Evolutionary conservation across 2,797 vertebrate genomes (phyloP), one percentile per base, ranked within the genome.

Genomic region (Bradypodion pumilum): DNA sequence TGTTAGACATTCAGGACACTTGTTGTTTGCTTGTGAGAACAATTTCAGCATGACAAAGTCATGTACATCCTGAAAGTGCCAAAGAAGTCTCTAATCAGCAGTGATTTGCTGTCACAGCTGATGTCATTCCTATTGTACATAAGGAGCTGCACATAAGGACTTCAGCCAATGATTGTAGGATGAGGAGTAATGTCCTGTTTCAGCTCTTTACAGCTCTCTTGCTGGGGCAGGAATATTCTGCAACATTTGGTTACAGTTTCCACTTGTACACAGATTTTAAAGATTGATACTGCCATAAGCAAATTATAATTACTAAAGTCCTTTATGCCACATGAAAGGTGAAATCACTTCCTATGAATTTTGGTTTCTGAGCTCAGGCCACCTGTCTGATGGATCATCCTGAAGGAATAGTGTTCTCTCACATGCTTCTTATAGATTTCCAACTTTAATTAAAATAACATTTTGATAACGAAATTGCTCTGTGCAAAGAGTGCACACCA

Each of bases 381-480:
- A 83, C 62, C 29, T 69, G 49, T 40, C 52, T 75, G 25, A n/a
- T 40, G 60, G n/a, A 68, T 85, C 29, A 35, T 80, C 35, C 81
- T 37, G 15, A 40, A 85, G 74, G 63, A 29, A 68, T 9, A 80
- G 69, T 46, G 49, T 15, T 12, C 29, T 23, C n/a, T 60, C 21
- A 23, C 29, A 52, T 21, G 79, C 56, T 81, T 23, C n/a, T 52
- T 60, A 65, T 35, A 85, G 46, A 16, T 85, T 83, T 90, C 89
- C 87, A 86, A 87, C 89, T 90, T 92, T 90, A 91, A 93, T 92
- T 90, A 91, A 94, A 95, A 89, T 72, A 85, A 80, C 62, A 85
- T 90, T 92, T 93, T 91, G 92, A 89, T 95, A 95, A 91, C 49
- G 79, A 90, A 94, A 93, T 90, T 90, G 85, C 80, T 83, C 88